phyloP scores from a whole-genome alignment of 1,140 invertebrate genomes.

The Elymnias hypermnestra region DNA sequence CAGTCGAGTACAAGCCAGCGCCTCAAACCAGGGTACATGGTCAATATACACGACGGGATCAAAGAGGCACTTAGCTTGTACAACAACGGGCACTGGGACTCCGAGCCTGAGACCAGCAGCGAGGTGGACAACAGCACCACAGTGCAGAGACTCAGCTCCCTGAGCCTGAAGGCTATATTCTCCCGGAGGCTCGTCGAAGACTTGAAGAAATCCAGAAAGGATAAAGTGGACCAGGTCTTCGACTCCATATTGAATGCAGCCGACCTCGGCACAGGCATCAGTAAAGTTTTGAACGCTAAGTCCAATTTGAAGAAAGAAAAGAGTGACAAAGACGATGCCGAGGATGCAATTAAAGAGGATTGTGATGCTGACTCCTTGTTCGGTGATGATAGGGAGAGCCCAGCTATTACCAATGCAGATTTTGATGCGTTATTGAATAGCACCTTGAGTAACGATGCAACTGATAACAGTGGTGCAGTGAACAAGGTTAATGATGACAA shows the following conservation, averaged over 20 bases:
- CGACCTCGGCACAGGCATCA: too few species aligned
- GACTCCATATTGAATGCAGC: constrained; percentile 26
- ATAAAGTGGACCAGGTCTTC: constrained; percentile 34
- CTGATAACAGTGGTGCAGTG: background rate
- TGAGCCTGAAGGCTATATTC: constrained; percentile 41
- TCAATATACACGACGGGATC: constrained; percentile 37
- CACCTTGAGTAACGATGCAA: constrained; percentile 1
- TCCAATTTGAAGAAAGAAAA: too few species aligned
- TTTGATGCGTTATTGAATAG: constrained; percentile 18
- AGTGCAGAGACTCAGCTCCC: constrained; percentile 23
- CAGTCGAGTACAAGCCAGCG: constrained; percentile 20
- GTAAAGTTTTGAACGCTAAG: too few species aligned
- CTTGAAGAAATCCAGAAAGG: constrained; percentile 35
- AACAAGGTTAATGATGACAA: constrained; percentile 5
- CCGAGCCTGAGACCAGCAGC: constrained; percentile 25
- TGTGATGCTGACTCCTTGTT: constrained; percentile 17
- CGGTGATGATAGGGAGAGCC: constrained; percentile 13
- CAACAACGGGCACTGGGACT: constrained; percentile 50
- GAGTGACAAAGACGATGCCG: too few species aligned
- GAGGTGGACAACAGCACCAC: constrained; percentile 22
- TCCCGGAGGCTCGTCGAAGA: constrained; percentile 41
- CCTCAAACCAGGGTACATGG: constrained; percentile 38
- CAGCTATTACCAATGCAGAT: constrained; percentile 12
- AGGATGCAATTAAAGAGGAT: constrained; percentile 14
- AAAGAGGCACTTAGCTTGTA: constrained; percentile 27